Evolutionary conservation across 2,113 vertebrate genomes (phyloP).

Genomic region (Gymnocephalus cernua): DNA sequence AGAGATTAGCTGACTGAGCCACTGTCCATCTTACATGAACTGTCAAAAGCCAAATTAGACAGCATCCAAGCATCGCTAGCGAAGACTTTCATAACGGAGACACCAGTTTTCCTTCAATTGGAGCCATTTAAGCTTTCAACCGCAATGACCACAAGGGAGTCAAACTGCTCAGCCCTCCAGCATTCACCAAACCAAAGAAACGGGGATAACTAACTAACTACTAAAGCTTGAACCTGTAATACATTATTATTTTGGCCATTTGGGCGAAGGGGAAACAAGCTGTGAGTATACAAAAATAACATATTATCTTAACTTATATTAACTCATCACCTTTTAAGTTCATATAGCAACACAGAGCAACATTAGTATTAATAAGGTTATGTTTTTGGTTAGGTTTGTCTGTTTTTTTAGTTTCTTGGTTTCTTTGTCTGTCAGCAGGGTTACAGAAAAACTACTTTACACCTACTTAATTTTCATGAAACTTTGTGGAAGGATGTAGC

Average conservation of each 20-base stretch:
- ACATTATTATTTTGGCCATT: neutral
- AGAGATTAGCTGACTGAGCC: constrained; percentile 40
- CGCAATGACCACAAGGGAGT: constrained; percentile 6
- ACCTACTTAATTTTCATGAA: too few relatives aligned
- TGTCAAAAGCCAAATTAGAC: constrained; percentile 53
- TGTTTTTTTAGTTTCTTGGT: too few relatives aligned
- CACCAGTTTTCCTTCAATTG: constrained; percentile 24
- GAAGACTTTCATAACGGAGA: constrained; percentile 9
- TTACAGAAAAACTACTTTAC: too few relatives aligned
- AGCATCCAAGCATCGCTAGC: constrained; percentile 17
- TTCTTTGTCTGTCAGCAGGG: too few relatives aligned
- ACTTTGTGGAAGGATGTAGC: too few relatives aligned
- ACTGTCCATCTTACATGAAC: constrained; percentile 37
- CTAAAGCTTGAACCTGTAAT: neutral
- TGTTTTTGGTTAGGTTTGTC: too few relatives aligned
- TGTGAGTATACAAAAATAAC: neutral
- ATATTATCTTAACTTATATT: neutral
- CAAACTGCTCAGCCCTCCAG: neutral
- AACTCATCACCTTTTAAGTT: too few relatives aligned
- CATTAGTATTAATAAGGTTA: neutral
- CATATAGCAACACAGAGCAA: neutral
- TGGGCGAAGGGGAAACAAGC: neutral
- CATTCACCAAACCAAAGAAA: constrained; percentile 6
- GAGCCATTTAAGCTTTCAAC: constrained; percentile 38
- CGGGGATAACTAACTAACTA: constrained; percentile 2